These are phyloP conservation scores for Tetranychus urticae DNA, from an alignment of 1,140 invertebrate species.

Conservation along the genomic window DNA sequence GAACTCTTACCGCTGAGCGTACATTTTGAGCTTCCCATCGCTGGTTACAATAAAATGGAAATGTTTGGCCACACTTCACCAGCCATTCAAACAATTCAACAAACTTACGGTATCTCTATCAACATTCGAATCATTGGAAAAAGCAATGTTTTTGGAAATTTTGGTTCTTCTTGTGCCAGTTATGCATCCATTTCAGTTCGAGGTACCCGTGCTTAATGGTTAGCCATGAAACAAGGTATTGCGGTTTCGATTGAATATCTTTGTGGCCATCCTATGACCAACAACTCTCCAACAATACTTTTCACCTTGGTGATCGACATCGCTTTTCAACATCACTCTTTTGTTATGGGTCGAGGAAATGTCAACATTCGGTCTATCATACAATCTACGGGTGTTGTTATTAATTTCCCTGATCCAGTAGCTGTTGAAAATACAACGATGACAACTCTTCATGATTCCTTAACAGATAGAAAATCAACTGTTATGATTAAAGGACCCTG, in stretches of 20 bases:
- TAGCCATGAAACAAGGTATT: conserved; percentile 10
- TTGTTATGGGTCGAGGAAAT: conserved; percentile 57
- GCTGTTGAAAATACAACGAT: conserved; percentile 28
- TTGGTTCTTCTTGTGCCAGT: neutral
- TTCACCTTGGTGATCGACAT: conserved; percentile 82
- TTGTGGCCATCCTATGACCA: conserved; percentile 3
- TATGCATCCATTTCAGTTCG: conserved; percentile 8
- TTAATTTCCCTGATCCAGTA: conserved; percentile 35
- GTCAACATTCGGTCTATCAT: conserved; percentile 66
- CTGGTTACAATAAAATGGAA: neutral
- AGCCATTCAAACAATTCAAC: conserved; percentile 7
- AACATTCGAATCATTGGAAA: neutral
- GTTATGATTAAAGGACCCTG: conserved; percentile 57
- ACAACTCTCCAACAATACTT: conserved; percentile 25
- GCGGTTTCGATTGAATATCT: conserved; percentile 12
- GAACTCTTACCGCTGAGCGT: conserved; percentile 68
- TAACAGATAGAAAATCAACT: conserved; percentile 60
- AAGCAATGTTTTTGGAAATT: neutral
- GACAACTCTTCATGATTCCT: conserved; percentile 47
- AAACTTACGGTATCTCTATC: conserved; percentile 1
- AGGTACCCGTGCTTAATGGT: conserved; percentile 1
- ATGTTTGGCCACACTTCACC: conserved; percentile 4
- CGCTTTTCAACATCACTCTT: conserved; percentile 66
- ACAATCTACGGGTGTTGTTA: conserved; percentile 55
- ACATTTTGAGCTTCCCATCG: conserved; percentile 39